phyloP scores from a whole-genome alignment of 2,113 vertebrate genomes.

The Numida meleagris region DNA sequence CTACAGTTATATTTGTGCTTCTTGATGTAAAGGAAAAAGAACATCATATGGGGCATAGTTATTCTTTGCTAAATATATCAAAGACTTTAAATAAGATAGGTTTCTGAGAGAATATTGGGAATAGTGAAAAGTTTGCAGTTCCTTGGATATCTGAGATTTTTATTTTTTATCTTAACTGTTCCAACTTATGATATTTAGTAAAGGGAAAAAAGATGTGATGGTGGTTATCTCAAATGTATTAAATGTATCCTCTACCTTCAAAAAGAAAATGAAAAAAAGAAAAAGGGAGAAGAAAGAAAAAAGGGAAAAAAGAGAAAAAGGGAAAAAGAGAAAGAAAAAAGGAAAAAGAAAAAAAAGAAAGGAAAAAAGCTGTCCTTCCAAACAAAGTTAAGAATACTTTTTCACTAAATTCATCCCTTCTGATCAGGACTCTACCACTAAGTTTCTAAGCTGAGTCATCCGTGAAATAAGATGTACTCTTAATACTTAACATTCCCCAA shows the following conservation, averaged over 20 bases:
- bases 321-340: too few species aligned
- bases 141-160: not conserved
- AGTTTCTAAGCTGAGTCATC: not conserved
- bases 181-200: not conserved
- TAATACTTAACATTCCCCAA: not conserved
- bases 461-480: not conserved
- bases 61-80: slow-evolving; percentile 19
- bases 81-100: not conserved
- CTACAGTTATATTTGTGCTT: slow-evolving; percentile 23
- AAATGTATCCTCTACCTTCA: not conserved
- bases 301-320: too few species aligned
- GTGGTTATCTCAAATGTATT: not conserved
- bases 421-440: not conserved
- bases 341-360: not conserved
- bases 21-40: slow-evolving; percentile 7
- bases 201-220: fast-evolving
- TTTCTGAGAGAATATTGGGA: not conserved
- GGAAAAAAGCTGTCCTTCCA: not conserved
- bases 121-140: not conserved
- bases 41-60: not conserved
- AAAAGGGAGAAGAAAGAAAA: not conserved
- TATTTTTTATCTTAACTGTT: not conserved
- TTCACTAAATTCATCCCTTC: not conserved
- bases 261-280: not conserved
- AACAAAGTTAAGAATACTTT: not conserved